Base-by-base conservation (phyloP, 2,797 vertebrate genomes). In the Acanthurus lineatus region DNA sequence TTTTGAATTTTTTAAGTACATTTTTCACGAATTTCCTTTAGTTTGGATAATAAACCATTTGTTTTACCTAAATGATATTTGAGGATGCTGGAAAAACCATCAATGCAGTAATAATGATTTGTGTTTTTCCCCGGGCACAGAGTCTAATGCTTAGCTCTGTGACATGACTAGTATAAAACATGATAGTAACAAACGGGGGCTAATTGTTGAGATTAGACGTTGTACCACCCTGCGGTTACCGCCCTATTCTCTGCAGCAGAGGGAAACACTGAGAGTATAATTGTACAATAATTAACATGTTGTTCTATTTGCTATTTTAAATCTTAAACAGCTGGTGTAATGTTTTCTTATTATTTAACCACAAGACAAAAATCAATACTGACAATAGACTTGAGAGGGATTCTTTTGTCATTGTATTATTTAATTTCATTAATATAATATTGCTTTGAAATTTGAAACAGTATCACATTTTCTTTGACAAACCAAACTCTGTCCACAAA, bases 381-480 rank as follows among this genome's bases (percentile, higher is more conserved):
- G 82, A 90, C 86, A 87, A 86, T 86, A 92, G 73, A 92, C 76
- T 68, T 83, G 73, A 77, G 69, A 85, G 85, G 80, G 77, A 76
- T 79, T 82, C 66, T 93, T 92, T 87, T 85, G 76, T 83, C 79
- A 91, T 93, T 87, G 87, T 92, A 91, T 88, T 84, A 92, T 93
- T 94, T 92, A 92, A 93, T 93, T 87, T 94, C 86, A 90, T 91
- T 85, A 89, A 88, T 93, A 92, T 93, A 91, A 93, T 94, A 94
- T 94, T 94, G 92, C 92, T 94, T 93, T 91, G 78, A 92, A 89
- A 90, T 91, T 91, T 90, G 61, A 92, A 91, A 93, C 91, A 92
- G 87, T 87, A 81, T 94, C 85, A 91, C 91, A 92, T 93, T 89
- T 92, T 92, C 90, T 91, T 88, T 84, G 88, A 93, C 89, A 91